Evolutionary conservation across 2,797 vertebrate genomes (phyloP).

Genomic region (Tragelaphus eurycerus): DNA sequence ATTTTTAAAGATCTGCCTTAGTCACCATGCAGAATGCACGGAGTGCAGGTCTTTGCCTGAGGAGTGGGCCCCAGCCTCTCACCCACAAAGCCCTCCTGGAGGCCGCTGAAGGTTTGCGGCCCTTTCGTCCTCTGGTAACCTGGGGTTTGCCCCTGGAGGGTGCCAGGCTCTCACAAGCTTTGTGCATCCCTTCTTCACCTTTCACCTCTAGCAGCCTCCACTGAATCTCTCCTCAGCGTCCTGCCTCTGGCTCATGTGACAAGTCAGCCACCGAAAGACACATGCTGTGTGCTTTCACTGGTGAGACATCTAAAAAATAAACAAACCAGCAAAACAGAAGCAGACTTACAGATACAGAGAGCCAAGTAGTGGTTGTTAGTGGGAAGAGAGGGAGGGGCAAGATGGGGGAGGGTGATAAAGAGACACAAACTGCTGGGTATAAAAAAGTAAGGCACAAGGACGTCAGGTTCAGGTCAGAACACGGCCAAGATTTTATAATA

Average conservation of each 20-base stretch:
- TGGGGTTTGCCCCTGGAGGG: no score
- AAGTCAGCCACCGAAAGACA: neutral
- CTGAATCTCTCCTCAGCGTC: neutral
- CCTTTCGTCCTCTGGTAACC: neutral
- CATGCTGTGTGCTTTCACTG: neutral
- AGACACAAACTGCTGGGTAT: neutral
- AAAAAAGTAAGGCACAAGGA: neutral
- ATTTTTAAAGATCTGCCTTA: neutral
- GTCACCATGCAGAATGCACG: accelerated
- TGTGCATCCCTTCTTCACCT: neutral
- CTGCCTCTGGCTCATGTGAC: neutral
- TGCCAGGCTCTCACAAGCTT: neutral
- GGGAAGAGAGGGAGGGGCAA: no score
- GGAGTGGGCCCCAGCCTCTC: accelerated
- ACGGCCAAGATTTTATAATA: no score
- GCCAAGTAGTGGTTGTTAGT: neutral
- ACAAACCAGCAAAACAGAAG: neutral
- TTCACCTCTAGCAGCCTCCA: neutral
- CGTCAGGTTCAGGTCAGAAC: neutral
- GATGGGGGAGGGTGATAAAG: neutral
- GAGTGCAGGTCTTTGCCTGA: neutral
- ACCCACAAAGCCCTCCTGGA: neutral
- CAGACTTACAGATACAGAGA: neutral
- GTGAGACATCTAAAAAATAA: neutral
- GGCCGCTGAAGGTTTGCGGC: accelerated